Percentiles rank a stretch among this genome's conserved stretches.
Conservation (phyloP, 2,888 invertebrate species). For the Volucella inanis region DNA sequence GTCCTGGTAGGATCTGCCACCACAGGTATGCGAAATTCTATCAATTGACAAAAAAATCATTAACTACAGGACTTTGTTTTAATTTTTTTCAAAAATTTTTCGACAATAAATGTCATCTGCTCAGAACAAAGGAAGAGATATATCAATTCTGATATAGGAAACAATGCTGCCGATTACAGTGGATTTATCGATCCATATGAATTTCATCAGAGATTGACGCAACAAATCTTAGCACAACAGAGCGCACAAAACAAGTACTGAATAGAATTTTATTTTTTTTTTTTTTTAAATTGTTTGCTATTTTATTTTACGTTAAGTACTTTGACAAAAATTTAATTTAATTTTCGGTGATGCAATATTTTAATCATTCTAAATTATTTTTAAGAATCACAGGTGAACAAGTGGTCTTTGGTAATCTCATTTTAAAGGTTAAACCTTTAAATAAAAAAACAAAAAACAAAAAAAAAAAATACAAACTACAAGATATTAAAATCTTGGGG, state of each 20-base stretch:
- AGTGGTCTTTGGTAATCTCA: constrained; percentile 27
- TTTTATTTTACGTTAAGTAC: constrained; percentile 38
- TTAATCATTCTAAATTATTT: neutral
- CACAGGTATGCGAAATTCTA: constrained; percentile 76
- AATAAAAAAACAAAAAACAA: neutral
- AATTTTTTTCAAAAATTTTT: neutral
- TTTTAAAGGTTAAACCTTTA: constrained; percentile 9
- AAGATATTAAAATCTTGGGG: neutral
- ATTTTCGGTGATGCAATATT: constrained; percentile 33
- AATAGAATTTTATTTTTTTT: constrained; percentile 35
- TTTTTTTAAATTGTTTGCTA: constrained; percentile 21
- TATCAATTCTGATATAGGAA: constrained; percentile 38
- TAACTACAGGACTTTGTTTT: neutral
- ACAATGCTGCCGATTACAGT: constrained; percentile 77
- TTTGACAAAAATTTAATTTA: constrained; percentile 22
- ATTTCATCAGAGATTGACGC: constrained; percentile 81
- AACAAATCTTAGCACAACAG: constrained; percentile 80
- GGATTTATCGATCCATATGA: constrained; percentile 80
- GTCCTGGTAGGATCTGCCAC: constrained; percentile 77
- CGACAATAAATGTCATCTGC: neutral
- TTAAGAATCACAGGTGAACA: constrained; percentile 13
- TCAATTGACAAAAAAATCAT: neutral
- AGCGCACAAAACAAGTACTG: constrained; percentile 79
- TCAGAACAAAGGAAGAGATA: constrained; percentile 65
- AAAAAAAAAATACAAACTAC: neutral